Conservation (phyloP, 2,113 vertebrate genomes). For the Emydocephalus ijimae region DNA sequence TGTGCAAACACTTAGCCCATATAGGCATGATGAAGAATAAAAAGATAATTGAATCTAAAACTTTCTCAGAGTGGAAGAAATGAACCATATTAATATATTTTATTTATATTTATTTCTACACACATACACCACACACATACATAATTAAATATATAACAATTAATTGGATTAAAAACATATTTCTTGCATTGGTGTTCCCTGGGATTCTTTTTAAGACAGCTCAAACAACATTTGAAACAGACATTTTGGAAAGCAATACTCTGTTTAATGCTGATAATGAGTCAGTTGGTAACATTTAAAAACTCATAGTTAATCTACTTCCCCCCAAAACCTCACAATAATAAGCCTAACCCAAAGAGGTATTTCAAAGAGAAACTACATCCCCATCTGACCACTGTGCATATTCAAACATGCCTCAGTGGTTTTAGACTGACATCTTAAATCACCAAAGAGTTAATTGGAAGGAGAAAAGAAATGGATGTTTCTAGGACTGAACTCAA, state of each 20-base stretch:
- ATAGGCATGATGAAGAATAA: background rate
- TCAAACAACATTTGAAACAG: background rate
- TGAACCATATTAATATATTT: background rate
- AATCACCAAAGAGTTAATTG: conserved; percentile 67
- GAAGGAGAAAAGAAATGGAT: conserved; percentile 56
- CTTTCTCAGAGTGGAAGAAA: background rate
- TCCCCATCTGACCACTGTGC: conserved; percentile 60
- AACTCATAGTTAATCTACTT: conserved; percentile 26
- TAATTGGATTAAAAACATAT: background rate
- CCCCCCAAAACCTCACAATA: conserved; percentile 37
- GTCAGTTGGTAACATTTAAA: background rate
- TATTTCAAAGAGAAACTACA: conserved; percentile 53
- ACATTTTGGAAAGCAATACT: background rate
- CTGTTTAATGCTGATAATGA: background rate
- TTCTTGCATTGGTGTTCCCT: background rate
- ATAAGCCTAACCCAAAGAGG: conserved; percentile 36
- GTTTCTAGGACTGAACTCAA: conserved; percentile 66
- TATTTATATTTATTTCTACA: conserved; percentile 1
- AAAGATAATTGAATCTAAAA: background rate
- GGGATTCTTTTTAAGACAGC: background rate
- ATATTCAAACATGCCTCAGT: conserved; percentile 64
- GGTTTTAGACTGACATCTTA: conserved; percentile 60
- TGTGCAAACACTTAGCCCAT: background rate
- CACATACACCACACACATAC: background rate
- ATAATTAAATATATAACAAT: background rate